Conservation (phyloP, 2,797 vertebrate species). For the Macropus fuliginosus region DNA sequence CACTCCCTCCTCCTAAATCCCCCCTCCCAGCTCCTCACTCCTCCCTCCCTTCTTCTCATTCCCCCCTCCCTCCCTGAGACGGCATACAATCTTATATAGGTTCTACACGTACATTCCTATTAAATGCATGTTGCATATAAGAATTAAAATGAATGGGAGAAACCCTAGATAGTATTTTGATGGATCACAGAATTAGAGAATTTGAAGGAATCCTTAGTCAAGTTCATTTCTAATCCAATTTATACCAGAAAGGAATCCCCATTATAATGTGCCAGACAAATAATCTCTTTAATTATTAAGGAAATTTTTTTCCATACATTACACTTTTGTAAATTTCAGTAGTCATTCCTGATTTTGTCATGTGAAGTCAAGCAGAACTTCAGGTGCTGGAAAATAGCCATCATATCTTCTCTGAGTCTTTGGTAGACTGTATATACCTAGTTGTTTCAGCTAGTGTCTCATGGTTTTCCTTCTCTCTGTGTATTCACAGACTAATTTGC, state of each 20-base stretch:
- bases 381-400: neutral
- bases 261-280: neutral
- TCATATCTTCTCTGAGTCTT: neutral
- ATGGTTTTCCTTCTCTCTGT: neutral
- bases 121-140: too few species aligned
- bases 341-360: neutral
- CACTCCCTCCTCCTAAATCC: too few species aligned
- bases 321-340: neutral
- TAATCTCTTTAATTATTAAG: neutral
- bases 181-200: neutral
- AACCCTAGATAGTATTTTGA: neutral
- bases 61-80: too few species aligned
- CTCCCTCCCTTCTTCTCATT: too few species aligned
- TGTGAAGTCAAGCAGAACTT: neutral
- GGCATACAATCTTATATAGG: too few species aligned
- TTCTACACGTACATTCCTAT: too few species aligned
- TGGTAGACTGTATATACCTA: neutral
- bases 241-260: neutral
- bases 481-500: neutral
- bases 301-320: neutral
- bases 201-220: neutral
- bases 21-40: too few species aligned
- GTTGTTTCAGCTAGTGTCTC: neutral
- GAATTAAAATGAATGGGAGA: too few species aligned
- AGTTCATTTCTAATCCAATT: neutral